These are phyloP conservation scores for Drosophila pseudotakahashii DNA, from an alignment of 2,888 invertebrate species.

Conservation along the genomic window DNA sequence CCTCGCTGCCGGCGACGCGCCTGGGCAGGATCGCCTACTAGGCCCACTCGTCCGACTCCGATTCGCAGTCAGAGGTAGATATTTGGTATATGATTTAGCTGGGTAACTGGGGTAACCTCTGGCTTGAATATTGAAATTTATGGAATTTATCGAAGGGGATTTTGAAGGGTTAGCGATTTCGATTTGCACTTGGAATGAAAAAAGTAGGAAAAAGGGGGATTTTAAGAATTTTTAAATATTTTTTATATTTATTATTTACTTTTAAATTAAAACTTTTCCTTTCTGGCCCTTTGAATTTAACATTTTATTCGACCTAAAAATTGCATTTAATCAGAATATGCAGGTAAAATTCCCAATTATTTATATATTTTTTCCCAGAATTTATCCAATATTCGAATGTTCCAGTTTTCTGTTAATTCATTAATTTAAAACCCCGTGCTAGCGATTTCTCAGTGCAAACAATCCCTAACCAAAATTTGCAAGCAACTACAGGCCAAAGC, in stretches of 20 bases:
- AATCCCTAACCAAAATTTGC: conserved; percentile 4
- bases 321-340: too few relatives aligned
- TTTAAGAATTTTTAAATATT: too few relatives aligned
- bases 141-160: conserved; percentile 22
- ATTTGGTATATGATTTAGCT: neutral
- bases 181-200: conserved; percentile 18
- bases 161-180: conserved; percentile 4
- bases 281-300: too few relatives aligned
- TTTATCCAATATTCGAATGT: too few relatives aligned
- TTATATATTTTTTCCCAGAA: too few relatives aligned
- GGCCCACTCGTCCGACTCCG: conserved; percentile 48
- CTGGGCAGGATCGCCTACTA: conserved; percentile 69
- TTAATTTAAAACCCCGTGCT: neutral
- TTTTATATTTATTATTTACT: too few relatives aligned
- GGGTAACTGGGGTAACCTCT: neutral
- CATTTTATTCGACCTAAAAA: too few relatives aligned
- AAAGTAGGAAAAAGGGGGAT: too few relatives aligned
- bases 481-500: conserved; percentile 28
- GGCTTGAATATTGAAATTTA: conserved; percentile 9
- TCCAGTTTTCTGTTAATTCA: neutral
- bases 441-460: neutral
- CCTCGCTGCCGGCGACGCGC: conserved; percentile 65
- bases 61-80: conserved; percentile 5
- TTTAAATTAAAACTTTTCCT: too few relatives aligned
- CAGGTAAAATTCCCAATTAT: too few relatives aligned